phyloP scores from a whole-genome alignment of 2,797 vertebrate species.

The Hephaestus fuliginosus region DNA sequence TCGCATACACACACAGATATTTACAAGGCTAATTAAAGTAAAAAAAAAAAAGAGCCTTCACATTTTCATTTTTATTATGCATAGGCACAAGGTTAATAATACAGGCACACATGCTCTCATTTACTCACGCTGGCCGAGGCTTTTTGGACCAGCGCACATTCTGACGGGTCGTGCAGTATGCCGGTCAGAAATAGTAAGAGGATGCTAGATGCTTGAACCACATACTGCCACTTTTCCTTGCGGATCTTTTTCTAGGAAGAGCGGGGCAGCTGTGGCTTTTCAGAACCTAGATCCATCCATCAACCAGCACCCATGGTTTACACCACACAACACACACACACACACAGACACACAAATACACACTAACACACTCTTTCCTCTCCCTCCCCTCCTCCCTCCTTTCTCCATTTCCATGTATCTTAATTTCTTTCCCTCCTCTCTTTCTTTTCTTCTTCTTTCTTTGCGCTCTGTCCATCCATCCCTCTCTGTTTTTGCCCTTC shows the following conservation, averaged over 20 bases:
- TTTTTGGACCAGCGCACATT: slow-evolving; percentile 65
- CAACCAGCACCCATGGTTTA: slow-evolving; percentile 75
- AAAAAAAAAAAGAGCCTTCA: slow-evolving; percentile 25
- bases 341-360: slow-evolving; percentile 43
- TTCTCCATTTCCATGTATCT: slow-evolving; percentile 49
- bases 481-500: slow-evolving; percentile 47
- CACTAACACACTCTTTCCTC: slow-evolving; percentile 28
- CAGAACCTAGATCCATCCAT: slow-evolving; percentile 79
- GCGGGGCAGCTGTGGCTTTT: slow-evolving; percentile 80
- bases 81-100: slow-evolving; percentile 42
- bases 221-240: slow-evolving; percentile 79
- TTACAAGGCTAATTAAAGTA: slow-evolving; percentile 66
- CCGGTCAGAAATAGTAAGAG: slow-evolving; percentile 81
- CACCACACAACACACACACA: slow-evolving; percentile 57
- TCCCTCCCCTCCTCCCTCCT: slow-evolving; percentile 12
- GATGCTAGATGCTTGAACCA: slow-evolving; percentile 84
- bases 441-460: slow-evolving; percentile 27
- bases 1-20: slow-evolving; percentile 33
- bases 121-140: slow-evolving; percentile 41
- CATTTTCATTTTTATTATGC: slow-evolving; percentile 58
- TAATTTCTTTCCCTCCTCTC: slow-evolving; percentile 28
- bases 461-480: slow-evolving; percentile 34
- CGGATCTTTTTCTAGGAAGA: slow-evolving; percentile 79
- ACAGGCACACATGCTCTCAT: slow-evolving; percentile 45
- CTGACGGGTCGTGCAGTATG: slow-evolving; percentile 77